phyloP scores from a whole-genome alignment of 2,113 vertebrate species.

The Rousettus leschenaultii region DNA sequence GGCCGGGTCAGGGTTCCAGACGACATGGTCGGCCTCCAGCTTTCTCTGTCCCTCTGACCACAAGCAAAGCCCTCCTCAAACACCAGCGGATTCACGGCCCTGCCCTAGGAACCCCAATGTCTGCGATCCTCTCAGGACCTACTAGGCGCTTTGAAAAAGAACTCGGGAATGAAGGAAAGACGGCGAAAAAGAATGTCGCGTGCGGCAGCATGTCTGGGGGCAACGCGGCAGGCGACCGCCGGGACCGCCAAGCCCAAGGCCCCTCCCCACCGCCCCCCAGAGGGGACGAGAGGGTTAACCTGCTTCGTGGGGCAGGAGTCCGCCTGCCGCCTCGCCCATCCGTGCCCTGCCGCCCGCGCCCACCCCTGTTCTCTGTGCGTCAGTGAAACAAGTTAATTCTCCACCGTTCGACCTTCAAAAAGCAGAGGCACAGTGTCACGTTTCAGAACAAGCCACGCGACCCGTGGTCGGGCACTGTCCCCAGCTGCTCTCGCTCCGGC shows the following conservation, averaged over 20 bases:
- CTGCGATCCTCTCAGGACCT: background rate
- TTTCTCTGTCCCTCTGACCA: background rate
- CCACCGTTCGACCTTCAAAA: background rate
- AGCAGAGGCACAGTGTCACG: fast-evolving
- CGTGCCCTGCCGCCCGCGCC: background rate
- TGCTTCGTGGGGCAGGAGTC: background rate
- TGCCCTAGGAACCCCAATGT: background rate
- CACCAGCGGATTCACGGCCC: background rate
- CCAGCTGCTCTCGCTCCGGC: background rate
- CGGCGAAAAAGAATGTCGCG: background rate
- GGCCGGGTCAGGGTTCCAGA: background rate
- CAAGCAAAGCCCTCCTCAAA: background rate
- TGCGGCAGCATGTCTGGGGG: background rate
- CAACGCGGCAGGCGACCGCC: background rate
- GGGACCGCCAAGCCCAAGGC: fast-evolving
- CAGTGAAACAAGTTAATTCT: background rate
- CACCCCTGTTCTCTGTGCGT: background rate
- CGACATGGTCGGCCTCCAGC: fast-evolving
- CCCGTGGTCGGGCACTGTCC: background rate
- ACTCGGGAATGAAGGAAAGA: background rate
- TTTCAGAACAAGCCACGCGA: background rate
- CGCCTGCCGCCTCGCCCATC: fast-evolving
- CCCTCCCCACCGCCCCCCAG: fast-evolving
- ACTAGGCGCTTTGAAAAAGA: background rate
- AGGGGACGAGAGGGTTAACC: background rate